Base-by-base conservation (phyloP, 2,797 vertebrate species). In the Brachyalestes nurse region DNA sequence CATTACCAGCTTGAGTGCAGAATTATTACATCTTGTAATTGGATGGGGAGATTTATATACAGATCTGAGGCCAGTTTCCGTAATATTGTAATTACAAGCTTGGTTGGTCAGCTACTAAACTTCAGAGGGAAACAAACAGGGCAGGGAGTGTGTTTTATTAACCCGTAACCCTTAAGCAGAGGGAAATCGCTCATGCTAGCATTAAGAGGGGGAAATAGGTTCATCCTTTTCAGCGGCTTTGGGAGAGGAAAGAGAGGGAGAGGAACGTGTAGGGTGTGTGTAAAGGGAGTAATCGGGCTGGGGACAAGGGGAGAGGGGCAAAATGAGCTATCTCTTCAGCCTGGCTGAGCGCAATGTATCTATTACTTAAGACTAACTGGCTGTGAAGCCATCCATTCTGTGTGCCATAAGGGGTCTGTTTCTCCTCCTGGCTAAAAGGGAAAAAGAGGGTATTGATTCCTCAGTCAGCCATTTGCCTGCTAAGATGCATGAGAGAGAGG, bases 121-220 rank as follows among this genome's bases (percentile, higher is more conserved):
- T 96, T 96, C 93, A 93, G 94, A 94, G 94, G 70, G 93, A 95
- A 96, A 97, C 96, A 94, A 96, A 96, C 93, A 93, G 92, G 93
- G 93, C 93, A 91, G 95, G 94, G 94, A 93, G 95, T 93, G 92
- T 91, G 93, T 95, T 95, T 93, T 93, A 95, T 95, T 95, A 96
- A 95, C 95, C 95, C 93, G 92, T 95, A 94, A 93, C 95, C 95
- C 93, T 73, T 75, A 93, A 94, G 90, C 93, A 92, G 91, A 88
- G 89, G 90, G 93, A 91, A 92, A 92, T 93, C 91, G 89, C 90
- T 94, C 90, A 89, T 93, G 92, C 94, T 90, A 92, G 91, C 90
- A 91, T 94, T 94, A 93, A 93, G 90, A 91, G 90, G 90, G 92
- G 91, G 61, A 77, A 93, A 93, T 92, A 91, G 92, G 89, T 93